Base-by-base conservation (phyloP, 2,113 vertebrate species). In the Numenius arquata region DNA sequence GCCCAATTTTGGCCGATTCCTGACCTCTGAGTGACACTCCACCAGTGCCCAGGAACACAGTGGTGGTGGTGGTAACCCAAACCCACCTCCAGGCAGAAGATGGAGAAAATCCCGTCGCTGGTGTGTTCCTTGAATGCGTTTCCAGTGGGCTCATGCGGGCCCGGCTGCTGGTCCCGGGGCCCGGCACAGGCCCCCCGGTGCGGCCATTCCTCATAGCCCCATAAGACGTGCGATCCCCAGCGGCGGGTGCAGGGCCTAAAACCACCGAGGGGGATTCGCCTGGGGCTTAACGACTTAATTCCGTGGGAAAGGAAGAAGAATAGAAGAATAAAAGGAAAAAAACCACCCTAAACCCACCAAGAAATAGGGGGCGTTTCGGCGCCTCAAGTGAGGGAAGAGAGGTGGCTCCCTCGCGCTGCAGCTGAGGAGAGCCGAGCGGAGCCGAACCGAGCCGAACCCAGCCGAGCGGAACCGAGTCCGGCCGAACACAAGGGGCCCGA, bases 11-110 rank as follows among this genome's bases (percentile, higher is more conserved):
- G 62, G 27, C 38, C 4, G 26, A 47, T n/a, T 68, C 40, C 22
- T 34, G 48, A 14, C 12, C 0, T 1, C 0, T 8, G 7, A 45
- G 30, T 0, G 41, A 9, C 6, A 11, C 19, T 6, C 16, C 4
- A 21, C 19, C 29, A 34, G 59, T 1, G 4, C 34, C 22, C 30
- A 9, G 55, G 17, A 61, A 20, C 61, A 3, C 16, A 6, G 30
- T 0, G 26, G 2, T 13, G 52, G 25, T 25, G 40, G 14, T 21
- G 40, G 12, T 66, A 82, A 25, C 38, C 19, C 53, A 52, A 78
- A 66, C 38, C 38, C 71, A 72, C 67, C 53, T 59, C 48, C 53
- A 13, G 29, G n/a, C 6, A 25, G 11, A 36, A 38, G n/a, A 29
- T 0, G 6, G 48, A 52, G 72, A 34, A 77, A 48, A 73, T 3